phyloP scores from a whole-genome alignment of 2,797 vertebrate species.

The Takifugu rubripes region DNA sequence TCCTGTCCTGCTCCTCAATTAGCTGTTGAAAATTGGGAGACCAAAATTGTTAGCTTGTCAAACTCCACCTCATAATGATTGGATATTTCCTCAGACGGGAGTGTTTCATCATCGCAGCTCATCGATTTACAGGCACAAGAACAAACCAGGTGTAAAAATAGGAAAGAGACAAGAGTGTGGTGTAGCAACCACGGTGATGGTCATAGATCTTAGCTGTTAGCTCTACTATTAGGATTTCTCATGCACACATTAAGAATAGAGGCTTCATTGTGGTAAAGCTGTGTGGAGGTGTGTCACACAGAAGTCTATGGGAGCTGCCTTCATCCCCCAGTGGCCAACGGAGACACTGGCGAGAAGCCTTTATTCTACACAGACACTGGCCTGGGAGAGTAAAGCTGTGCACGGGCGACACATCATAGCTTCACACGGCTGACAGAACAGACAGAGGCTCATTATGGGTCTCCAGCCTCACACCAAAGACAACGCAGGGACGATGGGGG shows the following conservation, averaged over 20 bases:
- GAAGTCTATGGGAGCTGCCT: slow-evolving; percentile 18
- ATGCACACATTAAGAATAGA: neutral
- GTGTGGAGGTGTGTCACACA: slow-evolving; percentile 22
- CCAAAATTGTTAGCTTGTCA: too few species aligned
- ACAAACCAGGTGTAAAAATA: too few species aligned
- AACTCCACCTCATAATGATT: too few species aligned
- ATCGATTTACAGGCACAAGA: too few species aligned
- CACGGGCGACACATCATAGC: slow-evolving; percentile 65
- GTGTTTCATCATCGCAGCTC: too few species aligned
- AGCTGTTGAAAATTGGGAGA: too few species aligned
- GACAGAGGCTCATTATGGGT: slow-evolving; percentile 70
- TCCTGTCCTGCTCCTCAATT: too few species aligned
- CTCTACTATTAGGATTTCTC: neutral
- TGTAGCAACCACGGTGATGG: slow-evolving; percentile 5
- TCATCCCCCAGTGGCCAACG: slow-evolving; percentile 32
- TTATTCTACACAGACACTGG: slow-evolving; percentile 37
- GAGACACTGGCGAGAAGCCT: slow-evolving; percentile 42
- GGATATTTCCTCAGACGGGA: too few species aligned
- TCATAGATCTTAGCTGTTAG: slow-evolving; percentile 4
- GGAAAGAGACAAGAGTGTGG: neutral
- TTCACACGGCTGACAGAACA: slow-evolving; percentile 61
- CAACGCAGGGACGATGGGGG: slow-evolving; percentile 22
- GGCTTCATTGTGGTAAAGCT: slow-evolving; percentile 9
- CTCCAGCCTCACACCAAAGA: slow-evolving; percentile 56
- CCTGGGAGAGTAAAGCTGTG: slow-evolving; percentile 14